Evolutionary conservation across 2,797 vertebrate genomes (phyloP), one percentile per base, ranked within the genome.

Genomic region (Mycteria americana): DNA sequence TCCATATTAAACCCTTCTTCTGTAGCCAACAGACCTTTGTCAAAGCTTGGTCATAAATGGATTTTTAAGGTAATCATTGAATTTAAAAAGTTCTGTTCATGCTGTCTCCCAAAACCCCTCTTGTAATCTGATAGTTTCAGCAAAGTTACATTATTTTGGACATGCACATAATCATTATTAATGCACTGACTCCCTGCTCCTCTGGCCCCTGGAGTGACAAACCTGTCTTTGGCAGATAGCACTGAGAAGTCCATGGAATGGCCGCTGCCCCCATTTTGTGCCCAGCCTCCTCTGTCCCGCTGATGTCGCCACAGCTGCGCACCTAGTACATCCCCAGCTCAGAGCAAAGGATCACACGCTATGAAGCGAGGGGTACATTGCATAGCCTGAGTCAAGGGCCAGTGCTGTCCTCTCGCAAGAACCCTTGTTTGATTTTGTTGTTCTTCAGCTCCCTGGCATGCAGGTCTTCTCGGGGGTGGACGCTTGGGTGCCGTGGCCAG

Each of bases 401-500:
- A 50, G 18, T 18, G 13, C 10, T 27, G 30, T 8, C 14, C 31
- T 62, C 59, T 15, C 2, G 2, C 14, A 51, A 56, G 54, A 43
- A 25, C 6, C 3, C 28, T 14, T 3, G 11, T 51, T 50, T 25
- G 13, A 31, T 50, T 43, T 82, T 27, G 12, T 9, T 64, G 39
- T 19, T 78, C 37, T n/a, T 60, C 64, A 62, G 21, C 22, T 48
- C 31, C 13, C 24, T 6, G 11, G 30, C 54, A 83, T 1, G 7
- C 13, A 35, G 33, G 3, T 43, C 51, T 27, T 70, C 33, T 18
- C 7, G 1, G 2, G 43, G 3, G 3, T 9, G 27, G 48, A 13
- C 0, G 2, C 25, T 46, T 2, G 1, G 30, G 21, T 51, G 45
- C 18, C 4, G 0, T 24, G 53, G 31, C 43, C 30, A 28, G 14